Conservation (phyloP, 2,888 invertebrate genomes). For the Netelia inedita region DNA sequence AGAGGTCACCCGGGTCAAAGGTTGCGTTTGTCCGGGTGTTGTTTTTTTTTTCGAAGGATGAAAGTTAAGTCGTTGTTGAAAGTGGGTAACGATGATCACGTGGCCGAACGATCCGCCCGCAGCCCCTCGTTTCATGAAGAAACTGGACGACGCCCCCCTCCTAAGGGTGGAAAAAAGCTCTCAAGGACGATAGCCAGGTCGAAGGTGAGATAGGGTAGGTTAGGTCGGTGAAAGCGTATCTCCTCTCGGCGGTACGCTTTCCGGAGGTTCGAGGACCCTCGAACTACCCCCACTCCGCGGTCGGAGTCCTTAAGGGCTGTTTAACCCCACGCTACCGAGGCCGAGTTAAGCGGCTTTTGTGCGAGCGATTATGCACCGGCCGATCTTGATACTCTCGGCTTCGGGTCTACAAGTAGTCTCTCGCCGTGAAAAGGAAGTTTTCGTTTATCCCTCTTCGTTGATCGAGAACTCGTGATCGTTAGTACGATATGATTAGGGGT, state of each 20-base stretch:
- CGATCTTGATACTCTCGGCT: conserved; percentile 57
- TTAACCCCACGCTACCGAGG: conserved; percentile 7
- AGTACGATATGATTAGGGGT: too few species aligned
- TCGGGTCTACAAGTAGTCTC: conserved; percentile 43
- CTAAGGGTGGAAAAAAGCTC: conserved; percentile 17
- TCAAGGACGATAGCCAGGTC: conserved; percentile 35
- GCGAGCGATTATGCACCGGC: conserved; percentile 79
- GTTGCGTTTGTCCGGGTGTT: too few species aligned
- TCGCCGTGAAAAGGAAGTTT: conserved; percentile 18
- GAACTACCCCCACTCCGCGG: too few species aligned
- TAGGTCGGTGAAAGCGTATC: conserved; percentile 36
- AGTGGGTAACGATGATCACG: too few species aligned
- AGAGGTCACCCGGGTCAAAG: background rate
- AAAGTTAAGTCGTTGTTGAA: too few species aligned
- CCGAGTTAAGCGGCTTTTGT: conserved; percentile 78
- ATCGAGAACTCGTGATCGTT: background rate
- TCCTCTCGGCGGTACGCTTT: conserved; percentile 8
- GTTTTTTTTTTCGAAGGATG: too few species aligned
- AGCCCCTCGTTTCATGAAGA: too few species aligned
- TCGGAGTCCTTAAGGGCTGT: too few species aligned
- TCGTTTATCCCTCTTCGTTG: conserved; percentile 1
- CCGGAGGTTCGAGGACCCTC: too few species aligned
- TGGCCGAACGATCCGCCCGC: too few species aligned
- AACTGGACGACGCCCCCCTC: background rate
- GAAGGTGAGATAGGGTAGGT: conserved; percentile 44